phyloP scores from a whole-genome alignment of 2,113 vertebrate species.

The Neolamprologus kungweensis region DNA sequence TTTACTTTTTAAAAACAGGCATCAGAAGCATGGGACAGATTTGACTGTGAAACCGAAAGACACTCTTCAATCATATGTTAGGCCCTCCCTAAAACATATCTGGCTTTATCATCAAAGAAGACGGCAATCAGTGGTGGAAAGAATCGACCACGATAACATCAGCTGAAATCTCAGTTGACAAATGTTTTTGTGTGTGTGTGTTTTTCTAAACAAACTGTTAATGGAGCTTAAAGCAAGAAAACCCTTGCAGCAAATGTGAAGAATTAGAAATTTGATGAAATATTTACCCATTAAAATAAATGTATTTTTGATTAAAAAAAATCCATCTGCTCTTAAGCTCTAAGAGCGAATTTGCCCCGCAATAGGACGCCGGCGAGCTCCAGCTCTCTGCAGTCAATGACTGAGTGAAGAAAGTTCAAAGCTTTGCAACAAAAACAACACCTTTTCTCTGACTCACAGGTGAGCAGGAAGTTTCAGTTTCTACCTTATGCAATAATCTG shows the following conservation, averaged over 20 bases:
- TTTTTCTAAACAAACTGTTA: background rate
- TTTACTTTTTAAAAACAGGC: background rate
- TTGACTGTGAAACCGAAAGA: background rate
- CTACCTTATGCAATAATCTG: slow-evolving; percentile 26
- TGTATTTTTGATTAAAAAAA: background rate
- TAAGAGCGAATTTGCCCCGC: background rate
- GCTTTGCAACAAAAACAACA: background rate
- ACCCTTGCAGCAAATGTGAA: background rate
- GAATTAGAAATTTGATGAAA: background rate
- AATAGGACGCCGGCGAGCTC: background rate
- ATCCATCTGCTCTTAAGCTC: background rate
- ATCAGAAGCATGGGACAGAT: rapidly evolving
- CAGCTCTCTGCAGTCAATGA: background rate
- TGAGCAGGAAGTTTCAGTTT: background rate
- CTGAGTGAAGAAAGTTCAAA: background rate
- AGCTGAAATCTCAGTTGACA: background rate
- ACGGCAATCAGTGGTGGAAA: background rate
- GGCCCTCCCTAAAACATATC: background rate
- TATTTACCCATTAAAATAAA: background rate
- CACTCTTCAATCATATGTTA: background rate
- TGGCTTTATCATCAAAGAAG: background rate
- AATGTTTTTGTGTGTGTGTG: rapidly evolving
- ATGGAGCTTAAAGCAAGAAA: background rate
- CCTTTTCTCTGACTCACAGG: background rate
- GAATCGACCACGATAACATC: background rate